Evolutionary conservation across 2,113 vertebrate genomes (phyloP), one percentile per base, ranked within the genome.

Genomic region (Gnathonemus longibarbis): DNA sequence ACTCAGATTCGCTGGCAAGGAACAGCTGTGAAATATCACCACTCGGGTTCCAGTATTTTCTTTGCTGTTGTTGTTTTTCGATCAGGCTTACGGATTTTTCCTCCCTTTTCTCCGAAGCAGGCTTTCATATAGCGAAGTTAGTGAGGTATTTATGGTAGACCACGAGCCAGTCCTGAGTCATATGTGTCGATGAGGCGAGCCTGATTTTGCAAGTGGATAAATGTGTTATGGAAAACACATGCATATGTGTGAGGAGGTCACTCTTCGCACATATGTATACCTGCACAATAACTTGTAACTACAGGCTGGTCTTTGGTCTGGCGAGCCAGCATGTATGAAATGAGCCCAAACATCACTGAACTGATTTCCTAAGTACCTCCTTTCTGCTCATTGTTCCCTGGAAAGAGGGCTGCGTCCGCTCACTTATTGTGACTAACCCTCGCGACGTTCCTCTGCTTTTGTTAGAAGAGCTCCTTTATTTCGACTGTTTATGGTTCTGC

Each of bases 401-500:
- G 88, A 91, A 89, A 91, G 58, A 70, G 27, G 84, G 89, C 89
- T 87, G 85, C 80, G 49, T 42, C 49, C 46, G 88, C 93, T 91
- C 66, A 90, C 83, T 92, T 87, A 91, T 89, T 93, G 87, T 66
- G 48, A 66, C 48, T 83, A 89, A 50, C 62, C 56, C 89, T 89
- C 39, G 48, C 87, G 89, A 91, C 94, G 94, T 94, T 93, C 94
- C 87, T 70, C 21, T 84, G 91, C 91, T 92, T 93, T 91, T 94
- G 92, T 94, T 93, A 91, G 90, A 93, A 93, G 92, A 90, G 92
- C 91, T 90, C 88, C 94, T 94, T 93, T 94, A 94, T 95, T 94
- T 91, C 89, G 90, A 92, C 91, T 94, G 94, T 95, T 95, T 94
- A 95, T 92, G 89, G 91, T 93, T 93, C 92, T 93, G 92, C 89